Conservation (phyloP, 2,888 invertebrate species). For the Margaritifera margaritifera region DNA sequence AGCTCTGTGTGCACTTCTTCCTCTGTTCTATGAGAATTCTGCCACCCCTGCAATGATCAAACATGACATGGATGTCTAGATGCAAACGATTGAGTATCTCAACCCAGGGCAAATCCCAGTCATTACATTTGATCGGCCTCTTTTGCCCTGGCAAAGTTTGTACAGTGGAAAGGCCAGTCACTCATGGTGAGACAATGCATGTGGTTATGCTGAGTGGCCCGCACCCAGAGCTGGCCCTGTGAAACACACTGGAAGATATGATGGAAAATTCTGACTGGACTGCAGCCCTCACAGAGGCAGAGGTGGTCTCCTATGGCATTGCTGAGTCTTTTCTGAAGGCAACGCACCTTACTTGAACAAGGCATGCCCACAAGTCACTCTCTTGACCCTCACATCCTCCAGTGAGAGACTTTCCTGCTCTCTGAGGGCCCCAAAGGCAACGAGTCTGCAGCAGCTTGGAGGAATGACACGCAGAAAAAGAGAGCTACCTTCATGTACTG, state of each 20-base stretch:
- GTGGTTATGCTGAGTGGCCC: conserved; percentile 1
- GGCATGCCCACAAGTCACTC: background rate
- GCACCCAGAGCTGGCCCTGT: background rate
- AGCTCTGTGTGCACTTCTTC: background rate
- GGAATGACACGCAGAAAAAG: too few species aligned
- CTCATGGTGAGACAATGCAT: background rate
- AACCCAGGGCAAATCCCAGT: conserved; percentile 5
- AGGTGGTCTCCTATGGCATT: background rate
- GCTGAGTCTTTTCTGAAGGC: background rate
- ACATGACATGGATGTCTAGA: conserved; percentile 1
- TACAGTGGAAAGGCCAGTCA: conserved; percentile 1
- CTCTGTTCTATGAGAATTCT: conserved; percentile 5
- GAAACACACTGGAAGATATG: background rate
- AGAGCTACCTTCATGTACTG: too few species aligned
- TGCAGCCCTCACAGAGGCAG: too few species aligned
- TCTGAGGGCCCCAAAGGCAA: too few species aligned
- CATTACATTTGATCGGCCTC: conserved; percentile 1
- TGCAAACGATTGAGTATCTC: background rate
- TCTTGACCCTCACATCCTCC: too few species aligned
- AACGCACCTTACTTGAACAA: background rate
- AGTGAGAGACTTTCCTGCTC: too few species aligned
- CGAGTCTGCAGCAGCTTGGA: too few species aligned
- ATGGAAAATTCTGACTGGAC: background rate
- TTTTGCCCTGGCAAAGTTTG: conserved; percentile 1
- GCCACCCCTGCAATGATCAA: conserved; percentile 2